Base-by-base conservation (phyloP, 2,888 invertebrate species). In the Allophyes oxyacanthae region DNA sequence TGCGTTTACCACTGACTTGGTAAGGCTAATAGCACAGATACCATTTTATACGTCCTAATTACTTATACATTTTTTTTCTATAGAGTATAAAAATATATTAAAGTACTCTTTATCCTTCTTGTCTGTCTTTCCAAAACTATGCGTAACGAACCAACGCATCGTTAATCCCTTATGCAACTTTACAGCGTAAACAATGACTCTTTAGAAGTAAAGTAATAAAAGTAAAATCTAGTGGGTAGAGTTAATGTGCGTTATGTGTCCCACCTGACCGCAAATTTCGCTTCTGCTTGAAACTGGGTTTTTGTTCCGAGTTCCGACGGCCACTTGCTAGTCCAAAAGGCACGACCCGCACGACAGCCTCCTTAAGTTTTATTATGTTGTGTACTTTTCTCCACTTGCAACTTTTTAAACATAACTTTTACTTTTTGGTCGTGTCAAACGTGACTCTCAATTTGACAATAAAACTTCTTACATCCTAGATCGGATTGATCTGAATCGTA, bases 391-490 rank as follows among this genome's bases (percentile, higher is more conserved):
- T 78, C 73, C 61, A 73, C 62, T 75, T 70, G 62, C 68, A 65
- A 64, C 72, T 81, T 79, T 82, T 83, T 79, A 72, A 81, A 80
- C 77, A 77, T 51, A 72, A 86, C 86, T 89, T 89, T 90, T 87
- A 87, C 86, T 87, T 87, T 86, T 86, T 82, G 68, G 64, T 84
- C 85, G 84, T 84, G 83, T 53, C 50, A 48, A 59, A 75, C 71
- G 80, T 85, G 84, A 88, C 83, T 85, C 72, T 79, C 79, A 79
- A 50, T 36, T 42, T 43, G 50, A 71, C 59, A 59, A 57, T 64
- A 62, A 58, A 58, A 57, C 44, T 20, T 60, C 32, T 46, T 41
- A 30, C 28, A 13, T 42, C 41, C 55, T 48, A 71, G 74, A 61
- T 68, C 63, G 77, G 68, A 50, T 52, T 64, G 64, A 64, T 68